phyloP scores from a whole-genome alignment of 2,113 vertebrate species.

The Oryzias woworae region DNA sequence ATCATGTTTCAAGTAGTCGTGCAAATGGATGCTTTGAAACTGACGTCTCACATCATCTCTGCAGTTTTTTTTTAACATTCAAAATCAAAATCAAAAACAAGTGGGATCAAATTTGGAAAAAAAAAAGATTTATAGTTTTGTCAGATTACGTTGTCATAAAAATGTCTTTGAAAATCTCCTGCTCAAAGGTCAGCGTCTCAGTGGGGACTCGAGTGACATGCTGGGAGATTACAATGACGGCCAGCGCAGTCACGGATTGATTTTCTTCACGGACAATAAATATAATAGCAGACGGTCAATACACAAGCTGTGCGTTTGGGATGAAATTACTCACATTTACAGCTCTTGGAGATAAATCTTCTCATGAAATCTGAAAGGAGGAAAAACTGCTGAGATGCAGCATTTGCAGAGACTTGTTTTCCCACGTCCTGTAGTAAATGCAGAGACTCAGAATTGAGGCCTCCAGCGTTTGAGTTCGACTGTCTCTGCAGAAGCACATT shows the following conservation, averaged over 20 bases:
- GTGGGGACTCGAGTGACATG: not conserved
- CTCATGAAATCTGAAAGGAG: conserved; percentile 1
- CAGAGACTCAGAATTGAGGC: conserved; percentile 3
- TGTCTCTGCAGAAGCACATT: conserved; percentile 13
- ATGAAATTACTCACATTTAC: conserved; percentile 27
- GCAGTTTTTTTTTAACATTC: not conserved
- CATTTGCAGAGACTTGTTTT: conserved; percentile 1
- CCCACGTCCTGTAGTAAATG: not conserved
- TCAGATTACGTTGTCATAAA: not conserved
- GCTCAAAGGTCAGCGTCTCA: conserved; percentile 2
- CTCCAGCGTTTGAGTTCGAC: conserved; percentile 16
- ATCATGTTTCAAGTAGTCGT: not conserved
- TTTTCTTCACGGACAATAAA: conserved; percentile 15
- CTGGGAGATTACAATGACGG: not conserved
- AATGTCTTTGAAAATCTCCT: conserved; percentile 8
- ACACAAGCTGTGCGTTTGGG: conserved; percentile 2
- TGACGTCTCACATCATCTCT: no score
- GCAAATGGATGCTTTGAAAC: not conserved
- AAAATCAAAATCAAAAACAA: not conserved
- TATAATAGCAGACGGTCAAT: conserved; percentile 12
- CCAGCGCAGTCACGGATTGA: conserved; percentile 3
- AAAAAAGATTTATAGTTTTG: not conserved
- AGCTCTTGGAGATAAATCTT: conserved; percentile 13
- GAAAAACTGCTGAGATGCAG: conserved; percentile 9
- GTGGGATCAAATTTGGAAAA: not conserved